phyloP scores from a whole-genome alignment of 1,140 invertebrate species.

The Aphis craccivora region DNA sequence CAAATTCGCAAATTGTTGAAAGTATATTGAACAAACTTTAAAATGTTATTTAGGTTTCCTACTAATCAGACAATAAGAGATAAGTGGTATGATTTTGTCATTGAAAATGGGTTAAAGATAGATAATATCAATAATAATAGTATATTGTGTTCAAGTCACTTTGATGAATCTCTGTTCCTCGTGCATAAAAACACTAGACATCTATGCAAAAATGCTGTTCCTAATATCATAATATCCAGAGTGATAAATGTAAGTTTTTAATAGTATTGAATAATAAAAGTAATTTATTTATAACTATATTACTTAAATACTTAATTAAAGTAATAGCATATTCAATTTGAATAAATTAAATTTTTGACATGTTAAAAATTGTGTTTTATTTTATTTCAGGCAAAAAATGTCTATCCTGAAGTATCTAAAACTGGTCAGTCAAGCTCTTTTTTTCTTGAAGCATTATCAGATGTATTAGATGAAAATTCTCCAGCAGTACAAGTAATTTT shows the following conservation, averaged over 20 bases:
- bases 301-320: not conserved
- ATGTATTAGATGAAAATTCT: not conserved
- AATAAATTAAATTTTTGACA: not conserved
- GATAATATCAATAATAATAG: not conserved
- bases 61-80: not conserved
- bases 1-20: not conserved
- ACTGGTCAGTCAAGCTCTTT: not conserved
- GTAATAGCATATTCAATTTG: not conserved
- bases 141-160: not conserved
- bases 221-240: not conserved
- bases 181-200: not conserved
- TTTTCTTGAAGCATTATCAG: conserved; percentile 7
- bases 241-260: not conserved
- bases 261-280: not conserved
- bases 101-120: not conserved
- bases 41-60: not conserved
- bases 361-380: not conserved
- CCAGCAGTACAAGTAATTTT: not conserved
- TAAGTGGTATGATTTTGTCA: not conserved
- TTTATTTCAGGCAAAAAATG: not conserved
- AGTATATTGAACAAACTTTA: not conserved
- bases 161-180: not conserved
- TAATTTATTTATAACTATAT: not conserved
- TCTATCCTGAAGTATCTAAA: not conserved
- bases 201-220: not conserved